phyloP scores from a whole-genome alignment of 2,797 vertebrate species.

The Poliocrania exsul region DNA sequence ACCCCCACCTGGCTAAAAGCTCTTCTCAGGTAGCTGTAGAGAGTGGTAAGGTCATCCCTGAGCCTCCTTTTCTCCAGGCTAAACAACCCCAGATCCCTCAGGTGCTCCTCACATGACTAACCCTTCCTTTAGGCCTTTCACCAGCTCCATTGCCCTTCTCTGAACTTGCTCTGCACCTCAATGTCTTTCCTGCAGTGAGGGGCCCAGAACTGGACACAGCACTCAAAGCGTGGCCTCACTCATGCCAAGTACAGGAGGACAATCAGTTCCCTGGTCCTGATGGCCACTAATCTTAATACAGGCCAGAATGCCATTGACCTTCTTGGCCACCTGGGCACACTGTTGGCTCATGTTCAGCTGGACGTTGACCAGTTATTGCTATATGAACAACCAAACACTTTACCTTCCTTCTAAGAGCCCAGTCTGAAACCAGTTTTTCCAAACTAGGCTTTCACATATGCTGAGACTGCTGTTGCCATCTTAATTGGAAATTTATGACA shows the following conservation, averaged over 20 bases:
- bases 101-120: neutral
- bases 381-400: neutral
- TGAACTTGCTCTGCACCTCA: fast-evolving
- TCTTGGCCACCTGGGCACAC: neutral
- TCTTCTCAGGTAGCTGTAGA: neutral
- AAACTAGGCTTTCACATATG: neutral
- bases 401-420: neutral
- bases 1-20: neutral
- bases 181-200: fast-evolving
- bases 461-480: neutral
- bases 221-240: fast-evolving
- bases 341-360: neutral
- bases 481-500: neutral
- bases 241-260: neutral
- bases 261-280: neutral
- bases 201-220: neutral
- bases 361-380: neutral
- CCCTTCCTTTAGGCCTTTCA: neutral
- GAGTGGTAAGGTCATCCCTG: neutral
- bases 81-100: neutral
- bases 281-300: neutral
- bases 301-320: neutral
- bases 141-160: neutral
- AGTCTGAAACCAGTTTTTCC: neutral
- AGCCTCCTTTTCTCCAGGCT: neutral